phyloP scores from a whole-genome alignment of 2,797 vertebrate species.

The Capromys pilorides region DNA sequence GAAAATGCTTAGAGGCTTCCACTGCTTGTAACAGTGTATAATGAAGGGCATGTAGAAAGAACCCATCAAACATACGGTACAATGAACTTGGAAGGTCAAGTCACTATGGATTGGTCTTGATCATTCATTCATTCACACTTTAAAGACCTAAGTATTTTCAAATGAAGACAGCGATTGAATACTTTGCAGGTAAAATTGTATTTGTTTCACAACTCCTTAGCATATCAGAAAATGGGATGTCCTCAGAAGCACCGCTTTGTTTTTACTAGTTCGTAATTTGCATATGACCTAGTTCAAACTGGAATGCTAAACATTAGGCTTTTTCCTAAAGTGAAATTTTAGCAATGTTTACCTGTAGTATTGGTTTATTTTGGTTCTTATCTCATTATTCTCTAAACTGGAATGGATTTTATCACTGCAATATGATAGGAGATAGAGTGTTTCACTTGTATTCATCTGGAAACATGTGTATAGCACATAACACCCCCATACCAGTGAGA shows the following conservation, averaged over 20 bases:
- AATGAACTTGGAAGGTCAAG: constrained; percentile 45
- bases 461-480: neutral
- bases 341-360: constrained; percentile 9
- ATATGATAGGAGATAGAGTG: constrained; percentile 4
- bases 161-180: neutral
- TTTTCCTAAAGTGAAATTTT: neutral
- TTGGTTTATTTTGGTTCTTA: neutral
- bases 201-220: constrained; percentile 19
- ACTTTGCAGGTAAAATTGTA: constrained; percentile 47
- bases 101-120: constrained; percentile 13
- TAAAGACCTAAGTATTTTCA: constrained; percentile 58
- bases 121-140: neutral
- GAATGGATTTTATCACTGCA: neutral
- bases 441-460: neutral
- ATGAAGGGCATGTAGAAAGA: constrained; percentile 36
- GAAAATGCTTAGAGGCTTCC: constrained; percentile 64
- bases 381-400: constrained; percentile 4
- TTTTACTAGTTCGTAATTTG: constrained; percentile 55
- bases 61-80: neutral
- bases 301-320: constrained; percentile 26
- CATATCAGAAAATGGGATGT: neutral
- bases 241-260: neutral
- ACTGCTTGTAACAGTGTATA: constrained; percentile 12
- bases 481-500: neutral
- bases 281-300: constrained; percentile 18